Evolutionary conservation across 2,888 invertebrate species (phyloP).

Genomic region (Anaspis maculata): DNA sequence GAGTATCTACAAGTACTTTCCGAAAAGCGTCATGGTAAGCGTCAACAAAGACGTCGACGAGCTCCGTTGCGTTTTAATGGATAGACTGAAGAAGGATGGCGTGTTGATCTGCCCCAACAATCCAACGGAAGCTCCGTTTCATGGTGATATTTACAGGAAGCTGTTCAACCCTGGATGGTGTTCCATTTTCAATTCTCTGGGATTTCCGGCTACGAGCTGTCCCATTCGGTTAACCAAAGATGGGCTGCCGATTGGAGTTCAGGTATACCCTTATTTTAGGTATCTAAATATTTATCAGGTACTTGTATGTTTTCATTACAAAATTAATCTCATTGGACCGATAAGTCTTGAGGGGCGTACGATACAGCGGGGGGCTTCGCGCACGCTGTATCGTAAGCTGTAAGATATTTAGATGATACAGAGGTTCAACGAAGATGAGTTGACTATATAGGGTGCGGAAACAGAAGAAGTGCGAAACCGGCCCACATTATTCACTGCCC

Average conservation of each 20-base stretch:
- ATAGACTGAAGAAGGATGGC: slow-evolving; percentile 56
- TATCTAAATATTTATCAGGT: no score
- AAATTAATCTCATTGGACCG: no score
- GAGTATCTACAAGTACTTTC: slow-evolving; percentile 23
- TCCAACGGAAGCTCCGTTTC: slow-evolving; percentile 57
- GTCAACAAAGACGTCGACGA: slow-evolving; percentile 41
- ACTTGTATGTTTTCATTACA: no score
- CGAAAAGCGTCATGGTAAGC: slow-evolving; percentile 9
- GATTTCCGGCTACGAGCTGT: slow-evolving; percentile 77
- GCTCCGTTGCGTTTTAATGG: slow-evolving; percentile 49
- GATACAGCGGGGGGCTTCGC: no score
- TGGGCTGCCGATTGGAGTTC: slow-evolving; percentile 66
- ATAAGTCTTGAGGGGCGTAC: no score
- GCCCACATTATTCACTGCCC: no score
- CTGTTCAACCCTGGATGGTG: slow-evolving; percentile 69
- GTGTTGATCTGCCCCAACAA: slow-evolving; percentile 63
- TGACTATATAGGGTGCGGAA: no score
- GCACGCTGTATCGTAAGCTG: no score
- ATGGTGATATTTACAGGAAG: slow-evolving; percentile 57
- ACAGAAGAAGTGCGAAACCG: no score
- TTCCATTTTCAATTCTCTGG: slow-evolving; percentile 73
- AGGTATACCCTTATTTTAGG: slow-evolving; percentile 45
- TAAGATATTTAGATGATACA: no score
- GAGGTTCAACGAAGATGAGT: no score
- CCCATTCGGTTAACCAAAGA: slow-evolving; percentile 66